These are phyloP conservation scores for Drosophila athabasca DNA, from an alignment of 1,140 invertebrate species.

Conservation along the genomic window DNA sequence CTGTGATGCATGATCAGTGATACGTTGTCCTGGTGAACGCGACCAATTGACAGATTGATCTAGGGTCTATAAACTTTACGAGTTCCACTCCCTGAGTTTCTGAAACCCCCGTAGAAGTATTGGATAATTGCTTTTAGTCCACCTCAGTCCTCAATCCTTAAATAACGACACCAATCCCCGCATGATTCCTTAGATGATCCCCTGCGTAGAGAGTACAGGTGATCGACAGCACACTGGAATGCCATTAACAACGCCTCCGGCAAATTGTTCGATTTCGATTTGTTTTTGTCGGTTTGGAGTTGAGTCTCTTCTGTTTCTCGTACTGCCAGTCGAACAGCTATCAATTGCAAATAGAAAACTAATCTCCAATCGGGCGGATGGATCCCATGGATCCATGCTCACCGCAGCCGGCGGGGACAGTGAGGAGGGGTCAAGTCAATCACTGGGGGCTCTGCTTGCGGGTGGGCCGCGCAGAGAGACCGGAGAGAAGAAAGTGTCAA, in stretches of 20 bases:
- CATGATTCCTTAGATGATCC: too few species aligned
- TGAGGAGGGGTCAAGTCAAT: slow-evolving; percentile 20
- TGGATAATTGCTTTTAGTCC: too few species aligned
- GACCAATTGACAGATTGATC: too few species aligned
- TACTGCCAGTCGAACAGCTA: slow-evolving; percentile 50
- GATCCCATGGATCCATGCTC: slow-evolving; percentile 37
- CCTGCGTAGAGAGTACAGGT: not conserved
- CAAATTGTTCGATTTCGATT: slow-evolving; percentile 19
- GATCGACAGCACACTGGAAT: slow-evolving; percentile 11
- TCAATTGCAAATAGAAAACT: slow-evolving; percentile 77
- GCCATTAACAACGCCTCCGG: slow-evolving; percentile 32
- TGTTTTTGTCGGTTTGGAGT: too few species aligned
- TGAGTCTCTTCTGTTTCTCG: not conserved
- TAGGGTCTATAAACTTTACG: too few species aligned
- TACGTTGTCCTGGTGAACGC: too few species aligned
- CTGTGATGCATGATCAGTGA: too few species aligned
- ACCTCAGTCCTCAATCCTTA: too few species aligned
- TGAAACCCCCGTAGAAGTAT: too few species aligned
- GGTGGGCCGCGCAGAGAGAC: slow-evolving; percentile 42
- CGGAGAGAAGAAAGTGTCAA: slow-evolving; percentile 68
- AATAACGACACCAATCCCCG: too few species aligned
- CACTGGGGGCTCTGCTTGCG: slow-evolving; percentile 38
- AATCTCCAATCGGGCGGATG: slow-evolving; percentile 68
- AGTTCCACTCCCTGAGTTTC: too few species aligned
- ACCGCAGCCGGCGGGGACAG: not conserved